Evolutionary conservation across 2,888 invertebrate genomes (phyloP).

Genomic region (Lasiommata megera): DNA sequence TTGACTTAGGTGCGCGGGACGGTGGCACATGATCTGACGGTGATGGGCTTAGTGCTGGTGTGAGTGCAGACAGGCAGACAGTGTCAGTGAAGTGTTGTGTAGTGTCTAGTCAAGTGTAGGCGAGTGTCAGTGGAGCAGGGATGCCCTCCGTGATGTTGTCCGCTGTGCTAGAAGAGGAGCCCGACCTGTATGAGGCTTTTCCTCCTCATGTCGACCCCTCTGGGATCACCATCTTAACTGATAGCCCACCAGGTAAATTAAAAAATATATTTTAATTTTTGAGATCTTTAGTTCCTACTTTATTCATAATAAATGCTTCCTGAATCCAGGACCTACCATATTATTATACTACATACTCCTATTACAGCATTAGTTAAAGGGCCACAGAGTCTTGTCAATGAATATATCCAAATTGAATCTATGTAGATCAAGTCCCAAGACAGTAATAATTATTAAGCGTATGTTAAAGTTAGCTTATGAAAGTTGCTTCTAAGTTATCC

Average conservation of each 20-base stretch:
- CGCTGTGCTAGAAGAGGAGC: conserved; percentile 87
- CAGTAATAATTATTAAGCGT: too few relatives aligned
- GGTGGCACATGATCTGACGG: conserved; percentile 44
- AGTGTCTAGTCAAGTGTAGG: conserved; percentile 56
- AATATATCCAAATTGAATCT: too few relatives aligned
- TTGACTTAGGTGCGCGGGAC: conserved; percentile 70
- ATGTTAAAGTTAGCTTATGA: too few relatives aligned
- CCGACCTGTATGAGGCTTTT: conserved; percentile 89
- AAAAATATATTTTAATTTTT: neutral
- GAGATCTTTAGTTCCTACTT: too few relatives aligned
- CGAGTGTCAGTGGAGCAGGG: conserved; percentile 61
- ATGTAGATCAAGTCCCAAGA: too few relatives aligned
- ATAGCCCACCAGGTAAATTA: conserved; percentile 82
- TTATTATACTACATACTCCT: too few relatives aligned
- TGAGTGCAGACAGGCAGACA: conserved; percentile 58
- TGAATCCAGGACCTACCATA: too few relatives aligned
- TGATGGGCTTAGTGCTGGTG: conserved; percentile 60
- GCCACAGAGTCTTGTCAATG: too few relatives aligned
- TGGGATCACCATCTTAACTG: conserved; percentile 87
- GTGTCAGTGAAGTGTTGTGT: conserved; percentile 68
- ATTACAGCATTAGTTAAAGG: too few relatives aligned
- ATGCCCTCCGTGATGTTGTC: conserved; percentile 86
- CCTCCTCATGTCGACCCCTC: conserved; percentile 91
- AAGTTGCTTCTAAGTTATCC: too few relatives aligned
- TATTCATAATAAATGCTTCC: too few relatives aligned